phyloP scores from a whole-genome alignment of 1,140 invertebrate genomes.

The Macrotrachela quadricornifera region DNA sequence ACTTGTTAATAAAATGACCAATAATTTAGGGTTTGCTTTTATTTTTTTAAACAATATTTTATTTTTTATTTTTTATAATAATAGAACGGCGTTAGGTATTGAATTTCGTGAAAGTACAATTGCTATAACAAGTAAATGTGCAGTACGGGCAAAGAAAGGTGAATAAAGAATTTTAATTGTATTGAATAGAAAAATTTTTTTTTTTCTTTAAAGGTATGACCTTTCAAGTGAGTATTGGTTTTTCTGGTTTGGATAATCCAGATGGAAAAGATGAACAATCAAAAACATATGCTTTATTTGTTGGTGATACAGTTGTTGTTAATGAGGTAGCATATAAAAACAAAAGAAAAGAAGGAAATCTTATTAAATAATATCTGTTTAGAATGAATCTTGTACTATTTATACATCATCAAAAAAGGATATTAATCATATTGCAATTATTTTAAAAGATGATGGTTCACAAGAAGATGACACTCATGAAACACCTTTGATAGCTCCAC shows the following conservation, averaged over 20 bases:
- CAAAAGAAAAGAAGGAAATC: conserved; percentile 32
- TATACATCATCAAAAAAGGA: conserved; percentile 74
- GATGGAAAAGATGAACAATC: conserved; percentile 53
- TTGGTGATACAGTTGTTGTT: conserved; percentile 86
- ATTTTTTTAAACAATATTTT: not conserved
- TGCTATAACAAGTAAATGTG: conserved; percentile 69
- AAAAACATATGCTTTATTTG: conserved; percentile 75
- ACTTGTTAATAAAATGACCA: conserved; percentile 71
- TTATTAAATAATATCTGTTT: no score
- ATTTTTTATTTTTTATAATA: conserved; percentile 6
- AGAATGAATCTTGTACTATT: conserved; percentile 18
- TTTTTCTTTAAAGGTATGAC: conserved; percentile 56
- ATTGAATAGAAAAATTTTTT: not conserved
- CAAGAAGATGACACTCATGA: conserved; percentile 44
- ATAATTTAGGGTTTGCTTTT: conserved; percentile 52
- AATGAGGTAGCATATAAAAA: conserved; percentile 64
- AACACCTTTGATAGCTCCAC: conserved; percentile 3
- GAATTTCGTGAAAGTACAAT: conserved; percentile 88
- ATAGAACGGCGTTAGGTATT: conserved; percentile 74
- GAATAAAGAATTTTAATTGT: not conserved
- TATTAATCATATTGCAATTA: conserved; percentile 84
- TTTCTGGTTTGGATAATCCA: conserved; percentile 63
- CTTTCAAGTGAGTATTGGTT: conserved; percentile 81
- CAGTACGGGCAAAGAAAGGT: conserved; percentile 50
- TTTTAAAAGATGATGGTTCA: conserved; percentile 56